A percentile compares a stretch with the other conserved stretches of the same genome.
Evolutionary conservation across 1,140 invertebrate species (phyloP).

Genomic region (Aphidius ervi): DNA sequence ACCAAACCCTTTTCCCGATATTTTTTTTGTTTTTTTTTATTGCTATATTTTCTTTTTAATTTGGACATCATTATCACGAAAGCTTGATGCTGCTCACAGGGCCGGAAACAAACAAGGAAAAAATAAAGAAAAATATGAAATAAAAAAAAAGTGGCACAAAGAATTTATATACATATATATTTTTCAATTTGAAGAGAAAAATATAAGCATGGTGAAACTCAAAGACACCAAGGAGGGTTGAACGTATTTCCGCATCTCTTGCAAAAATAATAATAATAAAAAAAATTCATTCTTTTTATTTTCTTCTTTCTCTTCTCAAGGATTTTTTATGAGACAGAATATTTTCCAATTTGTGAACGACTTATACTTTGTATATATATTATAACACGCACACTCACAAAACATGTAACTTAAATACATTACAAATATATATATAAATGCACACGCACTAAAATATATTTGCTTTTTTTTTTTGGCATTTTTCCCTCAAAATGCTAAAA

Average conservation of each 20-base stretch:
- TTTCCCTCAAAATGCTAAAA: neutral
- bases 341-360: constrained; percentile 23
- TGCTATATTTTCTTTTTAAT: too few relatives aligned
- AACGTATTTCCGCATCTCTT: neutral
- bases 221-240: too few relatives aligned
- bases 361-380: constrained; percentile 3
- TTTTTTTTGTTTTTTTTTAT: too few relatives aligned
- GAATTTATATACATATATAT: too few relatives aligned
- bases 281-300: constrained; percentile 1
- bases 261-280: neutral
- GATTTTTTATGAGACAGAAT: constrained; percentile 16
- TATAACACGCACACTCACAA: constrained; percentile 1
- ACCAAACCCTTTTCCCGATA: too few relatives aligned
- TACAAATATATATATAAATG: neutral
- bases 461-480: neutral
- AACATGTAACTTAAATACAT: neutral
- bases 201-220: too few relatives aligned
- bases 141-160: too few relatives aligned
- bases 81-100: too few relatives aligned
- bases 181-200: too few relatives aligned
- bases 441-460: neutral
- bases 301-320: neutral
- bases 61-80: too few relatives aligned
- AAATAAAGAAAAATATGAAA: too few relatives aligned
- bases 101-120: too few relatives aligned